Percentiles rank a stretch among this genome's conserved stretches.
phyloP scores from a whole-genome alignment of 2,797 vertebrate species.

The Bradypus variegatus region DNA sequence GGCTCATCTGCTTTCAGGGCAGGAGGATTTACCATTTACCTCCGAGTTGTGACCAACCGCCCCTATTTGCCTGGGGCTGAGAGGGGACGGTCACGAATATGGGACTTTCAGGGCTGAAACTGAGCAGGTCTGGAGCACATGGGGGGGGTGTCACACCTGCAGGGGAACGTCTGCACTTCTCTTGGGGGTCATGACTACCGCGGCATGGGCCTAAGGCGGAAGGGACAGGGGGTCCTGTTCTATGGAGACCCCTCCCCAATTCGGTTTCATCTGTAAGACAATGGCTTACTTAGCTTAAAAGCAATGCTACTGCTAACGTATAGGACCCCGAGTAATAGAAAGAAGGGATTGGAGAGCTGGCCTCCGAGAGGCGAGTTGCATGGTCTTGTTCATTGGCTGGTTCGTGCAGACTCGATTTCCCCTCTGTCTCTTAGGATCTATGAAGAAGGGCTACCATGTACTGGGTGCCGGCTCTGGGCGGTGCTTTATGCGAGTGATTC shows the following conservation, averaged over 20 bases:
- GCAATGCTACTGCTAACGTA: no score
- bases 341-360: background rate
- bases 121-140: background rate
- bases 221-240: accelerated
- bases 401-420: accelerated
- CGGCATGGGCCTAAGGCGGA: accelerated
- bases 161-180: no score
- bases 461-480: no score
- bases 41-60: background rate
- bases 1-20: accelerated
- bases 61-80: background rate
- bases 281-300: no score
- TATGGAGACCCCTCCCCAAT: background rate
- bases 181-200: no score
- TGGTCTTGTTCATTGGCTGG: accelerated
- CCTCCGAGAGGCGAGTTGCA: accelerated
- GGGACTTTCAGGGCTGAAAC: background rate
- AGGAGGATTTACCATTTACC: accelerated
- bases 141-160: no score
- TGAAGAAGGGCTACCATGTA: background rate
- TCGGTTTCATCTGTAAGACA: background rate
- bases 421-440: accelerated
- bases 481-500: no score
- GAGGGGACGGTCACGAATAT: accelerated
- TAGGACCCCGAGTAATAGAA: background rate